These are phyloP conservation scores for Oryzias curvinotus DNA, from an alignment of 2,113 vertebrate species.

Conservation along the genomic window DNA sequence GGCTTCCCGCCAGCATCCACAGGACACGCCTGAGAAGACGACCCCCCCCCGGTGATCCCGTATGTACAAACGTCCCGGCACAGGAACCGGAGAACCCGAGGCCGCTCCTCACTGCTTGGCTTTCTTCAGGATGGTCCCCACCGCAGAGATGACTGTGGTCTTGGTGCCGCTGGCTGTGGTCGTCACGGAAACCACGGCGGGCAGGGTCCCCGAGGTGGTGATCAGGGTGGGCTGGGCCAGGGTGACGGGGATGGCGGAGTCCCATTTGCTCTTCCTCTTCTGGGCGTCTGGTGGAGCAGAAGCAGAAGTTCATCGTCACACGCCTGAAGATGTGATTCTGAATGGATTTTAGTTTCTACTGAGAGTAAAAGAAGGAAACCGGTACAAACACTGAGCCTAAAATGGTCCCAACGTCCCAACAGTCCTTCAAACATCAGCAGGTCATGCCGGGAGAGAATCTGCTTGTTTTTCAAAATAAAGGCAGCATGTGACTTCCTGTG, in stretches of 20 bases:
- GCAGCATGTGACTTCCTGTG: too few species aligned
- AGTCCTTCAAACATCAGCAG: too few species aligned
- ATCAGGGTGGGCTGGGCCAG: slow-evolving; percentile 92
- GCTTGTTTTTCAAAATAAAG: too few species aligned
- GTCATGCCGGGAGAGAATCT: too few species aligned
- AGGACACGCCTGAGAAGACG: slow-evolving; percentile 49
- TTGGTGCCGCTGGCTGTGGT: slow-evolving; percentile 97
- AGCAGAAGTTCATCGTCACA: neutral
- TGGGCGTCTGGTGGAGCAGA: slow-evolving; percentile 84
- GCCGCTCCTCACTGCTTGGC: slow-evolving; percentile 88
- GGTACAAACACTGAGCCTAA: too few species aligned
- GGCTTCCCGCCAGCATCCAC: neutral
- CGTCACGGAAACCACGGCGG: slow-evolving; percentile 93
- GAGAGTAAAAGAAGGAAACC: too few species aligned
- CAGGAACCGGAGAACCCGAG: neutral
- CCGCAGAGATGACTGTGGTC: slow-evolving; percentile 96
- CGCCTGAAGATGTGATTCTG: too few species aligned
- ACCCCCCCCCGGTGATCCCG: slow-evolving; percentile 57
- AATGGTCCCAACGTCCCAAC: too few species aligned
- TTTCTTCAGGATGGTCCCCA: slow-evolving; percentile 97
- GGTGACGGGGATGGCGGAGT: slow-evolving; percentile 94
- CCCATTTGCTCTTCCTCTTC: slow-evolving; percentile 99
- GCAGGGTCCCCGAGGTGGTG: slow-evolving; percentile 91
- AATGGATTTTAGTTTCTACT: too few species aligned
- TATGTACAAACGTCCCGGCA: slow-evolving; percentile 52